phyloP scores from a whole-genome alignment of 2,888 invertebrate genomes.

The Epistrophe grossulariae region DNA sequence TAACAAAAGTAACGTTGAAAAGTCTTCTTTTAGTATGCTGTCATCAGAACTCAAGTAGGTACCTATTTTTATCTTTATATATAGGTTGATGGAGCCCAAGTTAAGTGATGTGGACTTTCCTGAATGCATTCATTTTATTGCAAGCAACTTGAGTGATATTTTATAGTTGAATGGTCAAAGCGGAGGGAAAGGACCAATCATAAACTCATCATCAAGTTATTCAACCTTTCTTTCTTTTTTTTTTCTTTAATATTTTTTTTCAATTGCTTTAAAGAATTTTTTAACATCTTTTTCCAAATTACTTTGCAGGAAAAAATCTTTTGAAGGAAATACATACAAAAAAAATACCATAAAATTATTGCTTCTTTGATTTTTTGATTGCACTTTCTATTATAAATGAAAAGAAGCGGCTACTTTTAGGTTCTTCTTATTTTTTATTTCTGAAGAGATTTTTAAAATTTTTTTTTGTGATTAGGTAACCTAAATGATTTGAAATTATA shows the following conservation, averaged over 20 bases:
- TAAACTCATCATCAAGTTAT: constrained; percentile 47
- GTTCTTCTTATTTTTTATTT: background rate
- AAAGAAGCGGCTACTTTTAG: background rate
- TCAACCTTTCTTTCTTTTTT: constrained; percentile 18
- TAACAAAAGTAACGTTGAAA: constrained; percentile 8
- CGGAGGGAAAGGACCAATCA: constrained; percentile 58
- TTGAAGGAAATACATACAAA: background rate
- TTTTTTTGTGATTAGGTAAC: background rate
- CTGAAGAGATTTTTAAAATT: background rate
- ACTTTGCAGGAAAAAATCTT: background rate
- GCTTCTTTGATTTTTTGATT: constrained; percentile 33
- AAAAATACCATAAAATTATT: background rate
- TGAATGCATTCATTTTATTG: constrained; percentile 59
- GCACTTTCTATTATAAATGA: constrained; percentile 1
- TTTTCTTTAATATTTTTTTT: background rate
- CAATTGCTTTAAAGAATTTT: background rate
- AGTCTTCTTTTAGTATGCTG: background rate
- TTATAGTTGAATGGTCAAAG: constrained; percentile 58
- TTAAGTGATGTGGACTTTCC: constrained; percentile 59
- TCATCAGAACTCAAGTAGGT: background rate
- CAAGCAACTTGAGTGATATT: constrained; percentile 51
- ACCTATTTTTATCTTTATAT: background rate
- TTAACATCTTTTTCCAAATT: constrained; percentile 5
- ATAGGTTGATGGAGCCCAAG: background rate
- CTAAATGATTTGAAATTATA: too few species aligned